Evolutionary conservation across 2,888 invertebrate genomes (phyloP).

Genomic region (Tenodera sinensis): DNA sequence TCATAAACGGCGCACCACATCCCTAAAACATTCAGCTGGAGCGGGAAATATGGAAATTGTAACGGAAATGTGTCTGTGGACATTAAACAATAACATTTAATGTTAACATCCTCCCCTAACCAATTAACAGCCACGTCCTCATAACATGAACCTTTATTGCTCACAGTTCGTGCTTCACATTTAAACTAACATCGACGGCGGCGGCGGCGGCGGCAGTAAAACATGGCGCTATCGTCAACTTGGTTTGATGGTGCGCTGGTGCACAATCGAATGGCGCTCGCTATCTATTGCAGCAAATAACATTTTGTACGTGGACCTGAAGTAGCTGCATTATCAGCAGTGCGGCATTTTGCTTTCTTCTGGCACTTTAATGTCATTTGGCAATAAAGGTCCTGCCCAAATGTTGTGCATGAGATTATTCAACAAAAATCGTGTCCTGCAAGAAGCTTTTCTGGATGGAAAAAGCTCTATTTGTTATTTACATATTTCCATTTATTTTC

Average conservation of each 20-base stretch:
- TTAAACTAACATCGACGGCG: not conserved
- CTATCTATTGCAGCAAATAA: not conserved
- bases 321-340: no score
- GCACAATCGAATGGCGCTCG: no score
- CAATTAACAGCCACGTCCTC: not conserved
- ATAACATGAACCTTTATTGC: not conserved
- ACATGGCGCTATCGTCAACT: not conserved
- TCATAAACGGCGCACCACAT: no score
- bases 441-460: no score
- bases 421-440: no score
- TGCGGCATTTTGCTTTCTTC: no score
- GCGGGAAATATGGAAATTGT: not conserved
- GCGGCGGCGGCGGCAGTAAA: not conserved
- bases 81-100: not conserved
- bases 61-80: not conserved
- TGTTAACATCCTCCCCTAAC: not conserved
- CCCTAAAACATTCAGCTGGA: not conserved
- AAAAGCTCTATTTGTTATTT: no score
- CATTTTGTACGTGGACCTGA: not conserved
- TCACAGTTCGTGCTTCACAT: not conserved
- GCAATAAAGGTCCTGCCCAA: no score
- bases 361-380: no score
- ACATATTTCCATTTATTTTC: no score
- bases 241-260: not conserved
- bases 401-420: no score